Percentiles rank a stretch among this genome's conserved stretches.
Conservation (phyloP, 2,113 vertebrate genomes). For the Hemicordylus capensis region DNA sequence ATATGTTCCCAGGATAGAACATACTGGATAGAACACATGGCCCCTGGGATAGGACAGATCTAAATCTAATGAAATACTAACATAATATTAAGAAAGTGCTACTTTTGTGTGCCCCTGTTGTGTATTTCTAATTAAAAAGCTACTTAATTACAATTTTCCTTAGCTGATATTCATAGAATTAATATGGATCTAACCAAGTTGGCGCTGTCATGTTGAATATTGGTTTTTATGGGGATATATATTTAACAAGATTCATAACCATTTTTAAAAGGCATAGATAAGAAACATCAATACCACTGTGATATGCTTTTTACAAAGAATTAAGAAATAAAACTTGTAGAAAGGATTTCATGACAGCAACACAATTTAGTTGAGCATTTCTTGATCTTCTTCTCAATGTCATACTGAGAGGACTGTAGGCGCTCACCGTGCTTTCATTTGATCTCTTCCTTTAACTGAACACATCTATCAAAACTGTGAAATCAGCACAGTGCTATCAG, state of each 20-base stretch:
- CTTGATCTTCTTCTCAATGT: background rate
- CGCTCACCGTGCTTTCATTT: slow-evolving; percentile 32
- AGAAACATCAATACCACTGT: background rate
- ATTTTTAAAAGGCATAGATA: background rate
- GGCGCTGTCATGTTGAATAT: background rate
- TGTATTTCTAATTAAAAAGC: background rate
- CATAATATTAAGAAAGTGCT: background rate
- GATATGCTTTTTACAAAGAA: background rate
- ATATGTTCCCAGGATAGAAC: background rate
- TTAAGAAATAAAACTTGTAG: background rate
- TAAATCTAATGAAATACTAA: background rate
- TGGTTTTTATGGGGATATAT: background rate
- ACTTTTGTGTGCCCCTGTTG: background rate
- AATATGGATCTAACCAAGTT: background rate
- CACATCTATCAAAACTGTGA: slow-evolving; percentile 31
- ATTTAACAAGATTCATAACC: background rate
- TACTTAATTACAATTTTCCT: background rate
- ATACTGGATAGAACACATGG: no score
- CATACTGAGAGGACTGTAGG: slow-evolving; percentile 8
- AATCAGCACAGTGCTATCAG: slow-evolving; percentile 25
- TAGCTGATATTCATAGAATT: background rate
- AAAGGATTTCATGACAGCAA: background rate
- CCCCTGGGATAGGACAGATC: background rate
- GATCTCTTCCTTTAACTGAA: slow-evolving; percentile 37
- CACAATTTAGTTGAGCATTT: background rate